phyloP scores from a whole-genome alignment of 2,113 vertebrate genomes.

The Psilopsiagon aymara region DNA sequence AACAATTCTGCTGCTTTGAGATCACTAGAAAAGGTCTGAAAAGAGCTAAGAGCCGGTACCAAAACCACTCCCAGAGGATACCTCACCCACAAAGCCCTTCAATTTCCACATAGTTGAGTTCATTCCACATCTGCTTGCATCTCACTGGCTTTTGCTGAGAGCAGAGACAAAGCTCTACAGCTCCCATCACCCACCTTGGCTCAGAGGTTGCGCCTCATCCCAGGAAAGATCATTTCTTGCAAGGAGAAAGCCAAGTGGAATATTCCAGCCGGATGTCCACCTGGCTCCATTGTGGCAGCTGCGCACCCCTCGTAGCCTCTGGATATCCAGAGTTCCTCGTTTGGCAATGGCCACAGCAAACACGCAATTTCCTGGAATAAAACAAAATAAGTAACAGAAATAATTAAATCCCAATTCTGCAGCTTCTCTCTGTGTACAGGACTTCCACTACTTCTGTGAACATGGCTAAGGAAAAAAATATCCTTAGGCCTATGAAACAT shows the following conservation, averaged over 20 bases:
- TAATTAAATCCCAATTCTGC: neutral
- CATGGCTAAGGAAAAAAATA: neutral
- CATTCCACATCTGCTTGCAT: neutral
- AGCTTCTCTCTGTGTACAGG: neutral
- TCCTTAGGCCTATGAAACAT: neutral
- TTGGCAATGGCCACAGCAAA: constrained; percentile 85
- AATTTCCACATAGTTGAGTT: neutral
- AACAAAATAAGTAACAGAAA: neutral
- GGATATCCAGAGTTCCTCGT: constrained; percentile 77
- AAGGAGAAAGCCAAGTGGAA: constrained; percentile 87
- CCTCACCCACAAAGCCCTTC: neutral
- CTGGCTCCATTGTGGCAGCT: constrained; percentile 87
- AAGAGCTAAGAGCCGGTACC: neutral
- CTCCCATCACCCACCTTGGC: constrained; percentile 74
- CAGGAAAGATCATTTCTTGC: constrained; percentile 84
- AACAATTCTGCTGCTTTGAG: neutral
- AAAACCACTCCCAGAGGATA: neutral
- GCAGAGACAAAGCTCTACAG: neutral
- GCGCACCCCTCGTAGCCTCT: constrained; percentile 75
- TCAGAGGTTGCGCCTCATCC: constrained; percentile 83
- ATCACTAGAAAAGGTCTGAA: neutral
- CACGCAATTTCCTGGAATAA: constrained; percentile 79
- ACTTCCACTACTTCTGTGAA: neutral
- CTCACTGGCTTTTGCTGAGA: neutral
- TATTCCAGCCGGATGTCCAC: constrained; percentile 90